These are phyloP conservation scores for Cylloceria caligata DNA, from an alignment of 2,888 invertebrate genomes.

Conservation along the genomic window DNA sequence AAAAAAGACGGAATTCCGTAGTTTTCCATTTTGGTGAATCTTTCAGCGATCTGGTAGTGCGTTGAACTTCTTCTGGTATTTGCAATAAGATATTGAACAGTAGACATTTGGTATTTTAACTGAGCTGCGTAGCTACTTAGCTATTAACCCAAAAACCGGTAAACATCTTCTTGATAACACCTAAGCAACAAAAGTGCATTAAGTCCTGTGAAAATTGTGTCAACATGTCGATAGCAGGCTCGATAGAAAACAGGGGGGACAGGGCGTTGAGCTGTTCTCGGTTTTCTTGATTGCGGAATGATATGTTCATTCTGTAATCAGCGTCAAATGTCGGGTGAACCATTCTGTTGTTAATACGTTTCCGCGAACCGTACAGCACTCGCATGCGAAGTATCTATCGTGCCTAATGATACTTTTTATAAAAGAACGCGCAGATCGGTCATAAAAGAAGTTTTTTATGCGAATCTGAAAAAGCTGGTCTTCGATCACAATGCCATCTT, in stretches of 20 bases:
- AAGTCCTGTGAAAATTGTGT: slow-evolving; percentile 53
- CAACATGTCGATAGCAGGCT: slow-evolving; percentile 42
- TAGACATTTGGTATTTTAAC: slow-evolving; percentile 19
- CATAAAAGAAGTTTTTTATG: slow-evolving; percentile 63
- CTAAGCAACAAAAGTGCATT: slow-evolving; percentile 65
- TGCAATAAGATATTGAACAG: slow-evolving; percentile 16
- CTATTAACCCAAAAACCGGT: slow-evolving; percentile 53
- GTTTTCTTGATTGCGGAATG: slow-evolving; percentile 54
- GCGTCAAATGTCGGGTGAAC: slow-evolving; percentile 44
- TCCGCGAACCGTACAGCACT: slow-evolving; percentile 53
- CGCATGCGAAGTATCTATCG: slow-evolving; percentile 46
- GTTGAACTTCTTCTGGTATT: slow-evolving; percentile 64
- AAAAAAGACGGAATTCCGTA: slow-evolving; percentile 65
- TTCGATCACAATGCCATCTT: slow-evolving; percentile 52
- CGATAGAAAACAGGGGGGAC: slow-evolving; percentile 56
- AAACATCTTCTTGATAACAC: slow-evolving; percentile 62
- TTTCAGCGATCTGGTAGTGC: slow-evolving; percentile 61
- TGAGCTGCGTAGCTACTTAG: slow-evolving; percentile 12
- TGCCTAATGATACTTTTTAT: slow-evolving; percentile 54
- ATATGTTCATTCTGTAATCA: slow-evolving; percentile 31
- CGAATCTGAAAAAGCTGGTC: slow-evolving; percentile 44
- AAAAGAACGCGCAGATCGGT: slow-evolving; percentile 61
- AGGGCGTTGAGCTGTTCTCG: slow-evolving; percentile 51
- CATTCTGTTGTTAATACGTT: slow-evolving; percentile 34
- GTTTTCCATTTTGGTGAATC: slow-evolving; percentile 65